These are phyloP conservation scores for Bombus superbus DNA, from an alignment of 1,140 invertebrate species.

Conservation along the genomic window DNA sequence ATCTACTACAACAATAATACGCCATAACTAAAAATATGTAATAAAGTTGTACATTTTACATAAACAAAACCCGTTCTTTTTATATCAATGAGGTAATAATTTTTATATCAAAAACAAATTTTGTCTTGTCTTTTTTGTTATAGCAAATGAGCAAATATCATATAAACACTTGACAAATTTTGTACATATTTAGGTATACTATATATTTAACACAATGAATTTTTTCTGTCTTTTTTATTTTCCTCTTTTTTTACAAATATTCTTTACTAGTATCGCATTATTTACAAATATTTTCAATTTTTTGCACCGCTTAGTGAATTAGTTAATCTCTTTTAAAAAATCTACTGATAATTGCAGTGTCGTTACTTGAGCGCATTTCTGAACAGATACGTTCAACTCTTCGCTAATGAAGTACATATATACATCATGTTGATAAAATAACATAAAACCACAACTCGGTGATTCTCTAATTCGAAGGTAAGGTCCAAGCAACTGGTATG, in stretches of 20 bases:
- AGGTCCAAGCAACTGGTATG: conserved; percentile 69
- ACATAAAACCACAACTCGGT: background rate
- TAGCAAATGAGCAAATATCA: background rate
- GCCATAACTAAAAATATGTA: background rate
- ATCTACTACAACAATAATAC: background rate
- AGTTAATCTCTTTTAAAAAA: background rate
- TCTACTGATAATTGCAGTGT: background rate
- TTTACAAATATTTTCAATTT: conserved; percentile 33
- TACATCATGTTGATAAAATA: background rate
- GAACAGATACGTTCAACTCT: background rate
- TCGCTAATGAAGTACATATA: background rate
- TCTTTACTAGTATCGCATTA: conserved; percentile 12
- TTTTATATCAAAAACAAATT: background rate
- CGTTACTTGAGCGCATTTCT: background rate
- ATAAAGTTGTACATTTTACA: background rate
- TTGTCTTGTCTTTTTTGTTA: background rate
- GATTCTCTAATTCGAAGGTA: conserved; percentile 57
- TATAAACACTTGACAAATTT: background rate
- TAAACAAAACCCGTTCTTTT: background rate
- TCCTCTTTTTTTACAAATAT: conserved; percentile 5
- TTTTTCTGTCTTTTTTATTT: background rate
- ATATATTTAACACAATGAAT: background rate
- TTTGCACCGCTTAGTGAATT: background rate
- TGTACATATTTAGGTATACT: background rate
- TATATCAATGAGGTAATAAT: background rate